These are phyloP conservation scores for Emys orbicularis DNA, from an alignment of 2,797 vertebrate genomes.

Conservation along the genomic window DNA sequence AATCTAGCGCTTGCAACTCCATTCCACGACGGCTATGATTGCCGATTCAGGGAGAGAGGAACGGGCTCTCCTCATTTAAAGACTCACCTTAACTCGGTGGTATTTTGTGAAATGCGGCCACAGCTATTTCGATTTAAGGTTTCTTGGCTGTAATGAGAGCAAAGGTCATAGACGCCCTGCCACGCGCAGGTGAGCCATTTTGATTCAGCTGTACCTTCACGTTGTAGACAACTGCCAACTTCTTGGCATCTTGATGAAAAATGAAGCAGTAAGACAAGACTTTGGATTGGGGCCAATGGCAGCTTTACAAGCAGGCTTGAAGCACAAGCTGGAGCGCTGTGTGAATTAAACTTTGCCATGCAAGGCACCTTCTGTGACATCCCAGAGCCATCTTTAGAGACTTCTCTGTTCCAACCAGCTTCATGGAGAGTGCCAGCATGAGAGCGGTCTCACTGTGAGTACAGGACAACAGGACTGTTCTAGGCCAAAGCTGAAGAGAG, in stretches of 20 bases:
- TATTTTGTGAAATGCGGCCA: neutral
- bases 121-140: neutral
- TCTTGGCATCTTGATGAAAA: neutral
- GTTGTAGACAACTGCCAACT: neutral
- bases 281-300: neutral
- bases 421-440: neutral
- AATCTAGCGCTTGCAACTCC: neutral
- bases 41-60: neutral
- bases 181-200: neutral
- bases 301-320: neutral
- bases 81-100: neutral
- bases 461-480: neutral
- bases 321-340: neutral
- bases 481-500: neutral
- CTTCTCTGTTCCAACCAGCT: neutral
- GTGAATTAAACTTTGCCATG: neutral
- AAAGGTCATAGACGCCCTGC: neutral
- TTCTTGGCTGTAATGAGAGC: neutral
- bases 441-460: neutral
- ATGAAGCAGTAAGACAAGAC: neutral
- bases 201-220: fast-evolving
- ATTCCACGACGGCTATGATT: fast-evolving
- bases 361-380: neutral
- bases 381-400: fast-evolving
- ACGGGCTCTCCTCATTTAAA: neutral